phyloP scores from a whole-genome alignment of 2,797 vertebrate species.

The Holocentrus rufus region DNA sequence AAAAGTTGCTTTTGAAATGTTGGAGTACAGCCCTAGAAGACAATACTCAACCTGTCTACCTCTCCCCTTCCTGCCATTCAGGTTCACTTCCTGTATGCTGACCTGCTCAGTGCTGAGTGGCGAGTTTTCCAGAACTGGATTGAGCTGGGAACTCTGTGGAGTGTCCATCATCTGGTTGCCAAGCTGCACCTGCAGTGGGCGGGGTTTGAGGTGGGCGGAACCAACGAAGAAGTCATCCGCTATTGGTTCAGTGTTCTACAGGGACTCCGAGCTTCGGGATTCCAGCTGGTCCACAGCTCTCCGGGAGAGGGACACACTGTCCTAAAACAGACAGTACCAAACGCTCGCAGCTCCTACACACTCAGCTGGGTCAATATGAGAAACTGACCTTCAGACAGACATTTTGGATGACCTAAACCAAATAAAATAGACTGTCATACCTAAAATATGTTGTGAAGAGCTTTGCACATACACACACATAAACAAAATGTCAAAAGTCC shows the following conservation, averaged over 20 bases:
- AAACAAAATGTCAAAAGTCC: neutral
- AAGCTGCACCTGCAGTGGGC: conserved; percentile 83
- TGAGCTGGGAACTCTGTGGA: conserved; percentile 72
- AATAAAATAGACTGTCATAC: conserved; percentile 2
- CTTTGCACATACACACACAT: conserved; percentile 6
- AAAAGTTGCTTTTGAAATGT: no score
- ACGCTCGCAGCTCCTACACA: conserved; percentile 79
- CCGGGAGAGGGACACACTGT: conserved; percentile 72
- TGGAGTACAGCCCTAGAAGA: neutral
- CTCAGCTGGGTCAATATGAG: conserved; percentile 82
- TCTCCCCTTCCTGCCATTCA: conserved; percentile 42
- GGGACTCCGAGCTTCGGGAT: conserved; percentile 72
- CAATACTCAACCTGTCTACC: neutral
- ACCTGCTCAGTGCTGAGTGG: conserved; percentile 84
- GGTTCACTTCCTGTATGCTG: conserved; percentile 82
- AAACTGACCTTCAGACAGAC: conserved; percentile 46
- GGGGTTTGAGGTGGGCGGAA: conserved; percentile 82
- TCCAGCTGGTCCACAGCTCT: conserved; percentile 76
- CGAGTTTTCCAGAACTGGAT: conserved; percentile 83
- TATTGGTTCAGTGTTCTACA: conserved; percentile 83
- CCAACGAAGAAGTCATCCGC: conserved; percentile 77
- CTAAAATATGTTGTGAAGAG: neutral
- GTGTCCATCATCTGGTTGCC: conserved; percentile 79
- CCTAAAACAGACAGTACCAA: conserved; percentile 66
- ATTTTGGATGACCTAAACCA: conserved; percentile 6